These are phyloP conservation scores for Drosophila formosana DNA, from an alignment of 2,888 invertebrate species.

Conservation along the genomic window DNA sequence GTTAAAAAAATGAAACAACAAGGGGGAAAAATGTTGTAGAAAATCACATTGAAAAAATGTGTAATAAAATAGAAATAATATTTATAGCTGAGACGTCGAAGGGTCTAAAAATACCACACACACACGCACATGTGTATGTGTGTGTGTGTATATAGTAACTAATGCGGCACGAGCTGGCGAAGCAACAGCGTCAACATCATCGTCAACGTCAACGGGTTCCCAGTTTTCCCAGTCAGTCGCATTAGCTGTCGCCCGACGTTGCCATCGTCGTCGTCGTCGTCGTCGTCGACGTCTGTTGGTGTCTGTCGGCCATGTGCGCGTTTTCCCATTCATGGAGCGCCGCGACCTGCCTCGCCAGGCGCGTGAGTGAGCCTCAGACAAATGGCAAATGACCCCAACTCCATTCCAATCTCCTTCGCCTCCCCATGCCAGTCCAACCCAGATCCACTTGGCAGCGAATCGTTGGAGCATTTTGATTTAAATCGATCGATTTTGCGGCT, in stretches of 20 bases:
- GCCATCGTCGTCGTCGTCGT: too few species aligned
- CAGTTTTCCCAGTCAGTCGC: conserved; percentile 25
- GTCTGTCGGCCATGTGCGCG: conserved; percentile 62
- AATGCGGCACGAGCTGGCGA: conserved; percentile 27
- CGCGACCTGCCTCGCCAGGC: conserved; percentile 70
- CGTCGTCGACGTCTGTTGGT: not conserved
- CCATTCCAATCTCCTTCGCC: conserved; percentile 23
- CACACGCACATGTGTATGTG: not conserved
- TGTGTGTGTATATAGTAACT: not conserved
- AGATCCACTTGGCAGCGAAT: conserved; percentile 53
- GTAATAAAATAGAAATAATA: conserved; percentile 80
- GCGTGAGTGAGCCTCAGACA: conserved; percentile 18
- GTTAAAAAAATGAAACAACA: conserved; percentile 32
- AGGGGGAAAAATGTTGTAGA: conserved; percentile 50
- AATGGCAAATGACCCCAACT: conserved; percentile 15
- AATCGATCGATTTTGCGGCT: conserved; percentile 79
- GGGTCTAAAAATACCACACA: conserved; percentile 71
- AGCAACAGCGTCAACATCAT: conserved; percentile 50
- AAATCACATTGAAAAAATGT: conserved; percentile 75
- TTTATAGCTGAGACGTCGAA: conserved; percentile 80
- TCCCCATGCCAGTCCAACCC: conserved; percentile 14
- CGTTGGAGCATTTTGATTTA: conserved; percentile 70
- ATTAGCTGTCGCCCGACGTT: conserved; percentile 11
- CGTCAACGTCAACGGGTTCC: conserved; percentile 55
- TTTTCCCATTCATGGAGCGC: conserved; percentile 71